phyloP scores from a whole-genome alignment of 2,113 vertebrate genomes.

The Sapayoa aenigma region DNA sequence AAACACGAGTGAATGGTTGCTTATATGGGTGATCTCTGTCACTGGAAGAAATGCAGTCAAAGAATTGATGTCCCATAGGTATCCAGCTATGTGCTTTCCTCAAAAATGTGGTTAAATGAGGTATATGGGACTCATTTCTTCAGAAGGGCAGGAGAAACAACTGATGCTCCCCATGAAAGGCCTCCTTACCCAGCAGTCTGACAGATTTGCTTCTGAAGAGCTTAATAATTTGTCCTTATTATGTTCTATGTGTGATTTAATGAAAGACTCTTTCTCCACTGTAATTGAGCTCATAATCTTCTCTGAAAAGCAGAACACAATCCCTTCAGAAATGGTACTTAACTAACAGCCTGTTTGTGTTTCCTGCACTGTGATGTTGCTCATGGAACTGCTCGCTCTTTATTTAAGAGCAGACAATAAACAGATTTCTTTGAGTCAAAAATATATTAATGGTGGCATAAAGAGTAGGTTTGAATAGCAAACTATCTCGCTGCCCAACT shows the following conservation, averaged over 20 bases:
- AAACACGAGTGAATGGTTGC: neutral
- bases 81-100: neutral
- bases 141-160: neutral
- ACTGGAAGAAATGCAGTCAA: neutral
- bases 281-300: constrained; percentile 48
- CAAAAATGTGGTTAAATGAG: neutral
- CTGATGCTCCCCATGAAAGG: neutral
- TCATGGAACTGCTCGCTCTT: neutral
- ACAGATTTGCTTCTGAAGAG: constrained; percentile 3
- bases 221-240: constrained; percentile 10
- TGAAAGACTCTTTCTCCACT: constrained; percentile 24
- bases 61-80: neutral
- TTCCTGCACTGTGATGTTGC: accelerated
- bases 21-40: neutral
- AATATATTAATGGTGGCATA: neutral
- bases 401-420: neutral
- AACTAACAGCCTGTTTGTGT: neutral
- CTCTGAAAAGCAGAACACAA: constrained; percentile 15
- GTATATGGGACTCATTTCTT: neutral
- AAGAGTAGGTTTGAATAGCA: neutral
- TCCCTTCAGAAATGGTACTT: neutral
- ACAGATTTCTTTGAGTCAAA: neutral
- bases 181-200: neutral
- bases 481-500: neutral
- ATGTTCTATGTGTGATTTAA: constrained; percentile 23